Evolutionary conservation across 2,797 vertebrate genomes (phyloP), one percentile per base, ranked within the genome.

Genomic region (Amphiprion clarkii): DNA sequence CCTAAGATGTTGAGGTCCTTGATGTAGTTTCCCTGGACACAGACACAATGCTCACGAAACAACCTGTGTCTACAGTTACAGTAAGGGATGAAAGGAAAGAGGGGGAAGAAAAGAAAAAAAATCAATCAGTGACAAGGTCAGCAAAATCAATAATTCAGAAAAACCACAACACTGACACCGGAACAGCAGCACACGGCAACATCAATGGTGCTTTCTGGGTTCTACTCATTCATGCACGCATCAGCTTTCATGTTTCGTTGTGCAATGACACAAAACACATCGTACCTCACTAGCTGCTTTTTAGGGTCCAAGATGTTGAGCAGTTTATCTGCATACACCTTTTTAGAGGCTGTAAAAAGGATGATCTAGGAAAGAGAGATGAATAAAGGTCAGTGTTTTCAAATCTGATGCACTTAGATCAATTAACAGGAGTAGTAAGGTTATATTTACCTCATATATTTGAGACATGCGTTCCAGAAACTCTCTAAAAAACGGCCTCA

Each of bases 271-370:
- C 0, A 53, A 44, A 40, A 70, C 6, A 56, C n/a, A 42, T 71
- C 62, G 82, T 95, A 99, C 98, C 97, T 97, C 92, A 99, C 98
- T 89, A 99, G 94, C 85, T 99, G 97, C 93, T 99, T 99, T 94
- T 99, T 99, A 83, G 98, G 98, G 92, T 99, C 98, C 95, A 99
- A 93, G 92, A 99, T 99, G 95, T 99, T 99, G 90, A 99, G 94
- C 85, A 99, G 93, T 94, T 99, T 99, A 95, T 99, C 98, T 90
- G 98, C 98, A 90, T 99, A 99, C 76, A 99, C 98, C 94, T 99
- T 99, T 96, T 99, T 99, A 91, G 98, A 99, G 90, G 98, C 98
- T 87, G 98, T 99, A 89, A 99, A 99, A 91, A 99, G 97, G 87
- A 99, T 99, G 81, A 99, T 99, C 98, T 99, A 79, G 6, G 5